Evolutionary conservation across 2,113 vertebrate genomes (phyloP).

Genomic region (Xerus inauris): DNA sequence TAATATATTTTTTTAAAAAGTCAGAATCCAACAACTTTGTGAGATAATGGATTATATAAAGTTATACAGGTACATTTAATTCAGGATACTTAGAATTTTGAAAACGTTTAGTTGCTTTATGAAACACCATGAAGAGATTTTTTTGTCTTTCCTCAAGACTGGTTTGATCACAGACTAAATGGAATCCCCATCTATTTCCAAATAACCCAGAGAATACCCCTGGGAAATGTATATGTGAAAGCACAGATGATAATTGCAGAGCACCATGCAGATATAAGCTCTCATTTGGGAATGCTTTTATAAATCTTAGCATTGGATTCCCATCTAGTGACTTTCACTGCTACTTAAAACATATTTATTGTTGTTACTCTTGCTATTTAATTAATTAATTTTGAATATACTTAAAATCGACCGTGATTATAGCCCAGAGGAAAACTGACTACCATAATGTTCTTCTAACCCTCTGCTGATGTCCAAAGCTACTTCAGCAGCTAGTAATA

Average conservation of each 20-base stretch:
- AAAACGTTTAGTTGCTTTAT: background rate
- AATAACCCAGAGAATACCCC: background rate
- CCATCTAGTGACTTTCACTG: background rate
- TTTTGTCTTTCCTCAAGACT: background rate
- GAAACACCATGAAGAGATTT: background rate
- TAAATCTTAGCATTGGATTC: background rate
- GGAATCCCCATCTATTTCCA: background rate
- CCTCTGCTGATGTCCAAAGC: background rate
- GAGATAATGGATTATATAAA: background rate
- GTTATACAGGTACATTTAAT: background rate
- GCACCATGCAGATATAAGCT: background rate
- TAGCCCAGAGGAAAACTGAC: background rate
- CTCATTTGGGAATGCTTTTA: background rate
- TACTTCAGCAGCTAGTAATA: background rate
- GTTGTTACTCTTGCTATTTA: background rate
- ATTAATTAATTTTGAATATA: slow-evolving; percentile 22
- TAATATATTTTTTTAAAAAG: background rate
- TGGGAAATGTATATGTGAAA: background rate
- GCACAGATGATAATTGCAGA: background rate
- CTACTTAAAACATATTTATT: background rate
- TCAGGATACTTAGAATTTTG: too few species aligned
- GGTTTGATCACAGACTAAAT: background rate
- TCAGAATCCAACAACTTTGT: background rate
- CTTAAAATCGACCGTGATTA: background rate
- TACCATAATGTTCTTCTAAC: background rate